These are phyloP conservation scores for Blastobasis adustella DNA, from an alignment of 2,888 invertebrate genomes.

Conservation along the genomic window DNA sequence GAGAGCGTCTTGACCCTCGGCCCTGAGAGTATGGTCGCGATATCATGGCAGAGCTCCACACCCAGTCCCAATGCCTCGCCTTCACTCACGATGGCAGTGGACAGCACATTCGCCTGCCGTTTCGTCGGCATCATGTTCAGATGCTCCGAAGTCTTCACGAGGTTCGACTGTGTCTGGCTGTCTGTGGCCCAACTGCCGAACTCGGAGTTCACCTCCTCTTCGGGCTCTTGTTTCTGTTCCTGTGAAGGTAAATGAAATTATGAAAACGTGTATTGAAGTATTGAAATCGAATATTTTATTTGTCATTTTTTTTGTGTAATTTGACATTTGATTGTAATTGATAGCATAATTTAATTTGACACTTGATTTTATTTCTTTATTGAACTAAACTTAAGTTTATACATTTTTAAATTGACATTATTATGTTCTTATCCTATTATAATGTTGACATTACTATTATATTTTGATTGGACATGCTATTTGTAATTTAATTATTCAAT, in stretches of 20 bases:
- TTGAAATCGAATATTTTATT: too few relatives aligned
- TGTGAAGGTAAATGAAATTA: constrained; percentile 19
- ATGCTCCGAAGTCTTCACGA: constrained; percentile 65
- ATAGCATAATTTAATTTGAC: too few relatives aligned
- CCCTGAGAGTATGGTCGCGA: constrained; percentile 81
- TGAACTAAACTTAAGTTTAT: too few relatives aligned
- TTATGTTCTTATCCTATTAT: too few relatives aligned
- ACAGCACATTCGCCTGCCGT: constrained; percentile 70
- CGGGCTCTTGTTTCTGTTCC: constrained; percentile 35
- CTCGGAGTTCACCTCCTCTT: constrained; percentile 36
- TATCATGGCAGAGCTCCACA: constrained; percentile 79
- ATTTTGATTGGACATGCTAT: too few relatives aligned
- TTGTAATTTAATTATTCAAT: too few relatives aligned
- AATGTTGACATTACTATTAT: too few relatives aligned
- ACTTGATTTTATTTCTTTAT: too few relatives aligned
- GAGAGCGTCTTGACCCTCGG: constrained; percentile 82
- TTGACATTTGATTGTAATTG: too few relatives aligned
- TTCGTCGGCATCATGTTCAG: constrained; percentile 52
- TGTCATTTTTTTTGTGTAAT: too few relatives aligned
- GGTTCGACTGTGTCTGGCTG: constrained; percentile 61
- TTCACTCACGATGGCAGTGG: constrained; percentile 72
- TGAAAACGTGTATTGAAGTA: too few relatives aligned
- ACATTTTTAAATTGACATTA: too few relatives aligned
- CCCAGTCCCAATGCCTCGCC: constrained; percentile 79
- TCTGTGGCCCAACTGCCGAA: constrained; percentile 64